phyloP scores from a whole-genome alignment of 1,140 invertebrate genomes.

The Papilio xuthus region DNA sequence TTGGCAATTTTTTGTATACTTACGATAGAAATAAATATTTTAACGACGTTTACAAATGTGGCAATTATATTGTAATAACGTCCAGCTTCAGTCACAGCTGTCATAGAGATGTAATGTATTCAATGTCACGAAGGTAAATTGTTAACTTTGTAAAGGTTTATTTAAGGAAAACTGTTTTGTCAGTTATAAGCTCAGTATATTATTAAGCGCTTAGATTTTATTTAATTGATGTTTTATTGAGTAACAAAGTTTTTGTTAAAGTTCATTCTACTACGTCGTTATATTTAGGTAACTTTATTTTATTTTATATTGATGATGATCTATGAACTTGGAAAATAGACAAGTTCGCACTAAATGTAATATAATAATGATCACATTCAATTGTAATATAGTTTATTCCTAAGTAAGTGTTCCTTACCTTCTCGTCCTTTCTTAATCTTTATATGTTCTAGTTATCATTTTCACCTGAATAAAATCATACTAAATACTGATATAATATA shows the following conservation, averaged over 20 bases:
- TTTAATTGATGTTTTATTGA: not conserved
- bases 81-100: not conserved
- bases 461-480: not conserved
- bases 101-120: not conserved
- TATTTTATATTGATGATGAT: too few species aligned
- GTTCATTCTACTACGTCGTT: not conserved
- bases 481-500: not conserved
- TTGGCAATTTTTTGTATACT: not conserved
- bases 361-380: too few species aligned
- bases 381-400: too few species aligned
- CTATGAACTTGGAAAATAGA: too few species aligned
- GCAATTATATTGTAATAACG: not conserved
- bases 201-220: not conserved
- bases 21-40: not conserved
- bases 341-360: too few species aligned
- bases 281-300: not conserved
- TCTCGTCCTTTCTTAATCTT: too few species aligned
- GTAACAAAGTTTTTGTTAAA: not conserved
- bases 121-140: not conserved
- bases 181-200: not conserved
- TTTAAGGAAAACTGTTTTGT: not conserved
- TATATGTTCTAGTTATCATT: not conserved
- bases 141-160: not conserved
- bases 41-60: constrained; percentile 14
- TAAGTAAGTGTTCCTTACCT: too few species aligned